phyloP scores from a whole-genome alignment of 2,888 invertebrate species.

The Linnaemya vulpina region DNA sequence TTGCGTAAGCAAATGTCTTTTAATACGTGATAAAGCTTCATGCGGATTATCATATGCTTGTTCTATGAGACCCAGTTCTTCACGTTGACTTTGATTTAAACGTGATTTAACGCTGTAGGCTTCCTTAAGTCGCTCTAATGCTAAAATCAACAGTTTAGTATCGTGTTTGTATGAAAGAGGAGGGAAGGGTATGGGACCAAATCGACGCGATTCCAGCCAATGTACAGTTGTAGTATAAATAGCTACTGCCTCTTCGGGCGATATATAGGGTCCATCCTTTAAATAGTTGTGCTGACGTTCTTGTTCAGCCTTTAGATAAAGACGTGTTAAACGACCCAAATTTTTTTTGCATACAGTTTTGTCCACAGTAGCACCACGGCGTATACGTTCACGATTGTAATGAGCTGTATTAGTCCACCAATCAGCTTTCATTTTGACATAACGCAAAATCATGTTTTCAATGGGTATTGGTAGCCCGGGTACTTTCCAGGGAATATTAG shows the following conservation, averaged over 20 bases:
- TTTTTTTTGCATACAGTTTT: conserved; percentile 99
- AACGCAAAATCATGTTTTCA: conserved; percentile 99
- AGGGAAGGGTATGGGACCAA: conserved; percentile 99
- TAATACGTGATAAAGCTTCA: conserved; percentile 98
- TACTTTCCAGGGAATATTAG: conserved; percentile 99
- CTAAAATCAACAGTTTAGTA: conserved; percentile 98
- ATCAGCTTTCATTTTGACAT: conserved; percentile 99
- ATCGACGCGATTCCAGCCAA: conserved; percentile 98
- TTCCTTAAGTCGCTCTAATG: conserved; percentile 97
- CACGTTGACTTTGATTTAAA: conserved; percentile 98
- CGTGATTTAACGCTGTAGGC: conserved; percentile 99
- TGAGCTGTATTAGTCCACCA: conserved; percentile 99
- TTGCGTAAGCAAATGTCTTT: conserved; percentile 99
- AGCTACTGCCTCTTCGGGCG: conserved; percentile 99
- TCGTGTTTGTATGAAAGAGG: conserved; percentile 99
- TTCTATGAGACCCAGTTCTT: conserved; percentile 98
- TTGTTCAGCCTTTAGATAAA: conserved; percentile 99
- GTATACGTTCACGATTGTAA: conserved; percentile 98
- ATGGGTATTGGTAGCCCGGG: conserved; percentile 99
- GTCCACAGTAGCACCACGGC: conserved; percentile 99
- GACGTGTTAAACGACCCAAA: conserved; percentile 96
- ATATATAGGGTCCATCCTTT: conserved; percentile 99
- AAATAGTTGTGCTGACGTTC: conserved; percentile 99
- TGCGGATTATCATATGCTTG: conserved; percentile 99
- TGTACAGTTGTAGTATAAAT: conserved; percentile 99